Base-by-base conservation (phyloP, 2,888 invertebrate species). In the Tuberolachnus salignus region DNA sequence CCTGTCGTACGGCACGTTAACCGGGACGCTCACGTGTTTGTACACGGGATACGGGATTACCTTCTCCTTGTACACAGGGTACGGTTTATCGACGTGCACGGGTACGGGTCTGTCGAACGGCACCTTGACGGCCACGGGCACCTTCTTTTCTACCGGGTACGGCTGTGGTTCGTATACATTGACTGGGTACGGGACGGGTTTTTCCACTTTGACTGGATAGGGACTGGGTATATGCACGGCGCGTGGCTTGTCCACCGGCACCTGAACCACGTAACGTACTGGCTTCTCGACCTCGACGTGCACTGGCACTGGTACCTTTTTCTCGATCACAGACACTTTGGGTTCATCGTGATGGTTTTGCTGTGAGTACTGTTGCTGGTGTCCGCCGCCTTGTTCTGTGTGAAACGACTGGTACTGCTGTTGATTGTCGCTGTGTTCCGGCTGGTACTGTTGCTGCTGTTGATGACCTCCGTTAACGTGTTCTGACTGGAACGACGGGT, bases 181-280 rank as follows among this genome's bases (percentile, higher is more conserved):
- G 26, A 93, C 91, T 83, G 82, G 82, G 84, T 90, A 89, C 55
- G 90, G 92, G 13, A 83, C 82, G 34, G 83, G 91, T 89, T 83
- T 83, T 81, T 83, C 83, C 44, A 83, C 83, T 19, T 82, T 81
- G 0, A 93, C 91, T 3, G 92, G 90, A 84, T 91, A 90, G 0
- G 93, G 93, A 82, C 91, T 91, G 13, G 92, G 91, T 0, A 94
- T 89, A 2, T 92, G 90, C 82, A 92, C 90, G 0, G 92, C 91
- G 83, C 90, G 91, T 64, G 91, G 88, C 59, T 81, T 82, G 69
- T 83, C 83, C 2, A 84, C 83, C 34, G 83, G 84, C 0, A 93
- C 88, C 51, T 92, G 86, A 82, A 94, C 91, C 83, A 93, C 90
- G 84, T 91, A 91, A 0, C 93, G 90, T 0, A 93, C 88, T 80